Base-by-base conservation (phyloP, 2,797 vertebrate genomes). In the Neosalanx taihuensis region DNA sequence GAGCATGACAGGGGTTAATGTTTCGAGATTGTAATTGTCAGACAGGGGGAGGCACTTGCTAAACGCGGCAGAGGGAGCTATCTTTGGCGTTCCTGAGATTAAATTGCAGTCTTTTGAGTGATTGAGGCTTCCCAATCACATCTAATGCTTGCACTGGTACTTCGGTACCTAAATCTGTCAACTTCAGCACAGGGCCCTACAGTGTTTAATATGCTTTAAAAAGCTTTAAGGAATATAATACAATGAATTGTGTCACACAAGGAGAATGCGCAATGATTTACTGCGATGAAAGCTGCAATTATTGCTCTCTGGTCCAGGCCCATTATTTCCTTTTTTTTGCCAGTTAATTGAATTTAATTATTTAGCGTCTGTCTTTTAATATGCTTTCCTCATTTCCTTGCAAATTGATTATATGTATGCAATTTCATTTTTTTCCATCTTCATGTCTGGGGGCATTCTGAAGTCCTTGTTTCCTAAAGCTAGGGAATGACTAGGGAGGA, bases 321-420 rank as follows among this genome's bases (percentile, higher is more conserved):
- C 18, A n/a, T 56, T 56, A 56, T 56, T 56, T 56, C 15, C 86
- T 89, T 87, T 82, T 76, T 78, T 84, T 84, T 37, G 63, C 74
- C 82, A 88, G 83, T 88, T 89, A 89, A 90, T 91, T 91, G 76
- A 89, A 89, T 91, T 92, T 88, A 92, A 92, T 92, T 91, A 90
- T 91, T 91, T 87, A 82, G 81, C 63, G 72, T 88, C 82, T 85
- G 76, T 86, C 87, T 81, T 87, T 82, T 89, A 90, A 88, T 89
- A 85, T 89, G 86, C 85, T 86, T 89, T 88, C 70, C 86, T 89
- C 83, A 88, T 86, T 90, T 91, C 87, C 87, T 78, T 72, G 77
- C 70, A 87, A 90, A 90, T 87, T 86, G 86, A 90, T 87, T 87
- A 87, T 79, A 76, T 71, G 77, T 76, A 85, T 80, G 77, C 82